Evolutionary conservation across 2,113 vertebrate species (phyloP).

Genomic region (Ochotona curzoniae): DNA sequence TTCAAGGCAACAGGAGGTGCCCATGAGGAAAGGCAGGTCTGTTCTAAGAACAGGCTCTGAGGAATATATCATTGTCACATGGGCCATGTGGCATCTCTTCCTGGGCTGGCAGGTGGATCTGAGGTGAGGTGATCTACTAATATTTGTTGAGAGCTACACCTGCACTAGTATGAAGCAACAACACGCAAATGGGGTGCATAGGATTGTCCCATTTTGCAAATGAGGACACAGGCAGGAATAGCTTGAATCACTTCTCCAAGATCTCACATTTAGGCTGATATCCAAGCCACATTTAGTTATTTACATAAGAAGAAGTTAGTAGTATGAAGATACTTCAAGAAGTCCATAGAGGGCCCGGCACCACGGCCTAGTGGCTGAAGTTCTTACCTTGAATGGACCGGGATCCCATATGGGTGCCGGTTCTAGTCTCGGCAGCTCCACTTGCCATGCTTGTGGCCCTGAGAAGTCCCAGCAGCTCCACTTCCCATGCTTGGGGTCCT

Average conservation of each 20-base stretch:
- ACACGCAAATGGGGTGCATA: not conserved
- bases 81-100: not conserved
- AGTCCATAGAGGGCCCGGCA: too few species aligned
- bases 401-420: too few species aligned
- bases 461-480: too few species aligned
- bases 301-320: not conserved
- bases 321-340: too few species aligned
- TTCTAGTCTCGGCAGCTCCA: too few species aligned
- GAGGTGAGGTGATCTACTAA: not conserved
- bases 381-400: too few species aligned
- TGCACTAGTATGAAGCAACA: not conserved
- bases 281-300: not conserved
- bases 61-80: not conserved
- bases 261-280: not conserved
- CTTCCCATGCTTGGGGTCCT: too few species aligned
- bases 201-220: not conserved
- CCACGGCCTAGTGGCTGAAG: too few species aligned
- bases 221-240: not conserved
- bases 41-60: not conserved
- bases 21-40: not conserved
- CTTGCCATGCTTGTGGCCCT: too few species aligned
- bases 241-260: not conserved
- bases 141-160: not conserved
- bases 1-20: not conserved
- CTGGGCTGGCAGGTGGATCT: not conserved